These are phyloP conservation scores for Eilema sororculum DNA, from an alignment of 2,888 invertebrate genomes.

Conservation along the genomic window DNA sequence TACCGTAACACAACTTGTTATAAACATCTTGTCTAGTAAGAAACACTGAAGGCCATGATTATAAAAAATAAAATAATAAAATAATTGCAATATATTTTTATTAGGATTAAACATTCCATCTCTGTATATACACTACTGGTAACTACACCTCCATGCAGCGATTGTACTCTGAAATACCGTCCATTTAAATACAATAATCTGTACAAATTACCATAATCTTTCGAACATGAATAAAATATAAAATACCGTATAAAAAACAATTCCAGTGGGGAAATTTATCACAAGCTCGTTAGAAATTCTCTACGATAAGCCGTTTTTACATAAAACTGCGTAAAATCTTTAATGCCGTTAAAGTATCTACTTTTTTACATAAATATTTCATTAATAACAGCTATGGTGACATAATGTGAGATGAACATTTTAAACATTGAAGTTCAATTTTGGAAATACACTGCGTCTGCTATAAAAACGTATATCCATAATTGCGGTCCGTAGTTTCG, in stretches of 20 bases:
- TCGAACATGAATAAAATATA: slow-evolving; percentile 32
- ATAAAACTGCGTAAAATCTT: slow-evolving; percentile 22
- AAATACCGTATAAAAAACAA: slow-evolving; percentile 35
- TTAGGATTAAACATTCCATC: slow-evolving; percentile 5
- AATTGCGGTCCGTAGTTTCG: background rate
- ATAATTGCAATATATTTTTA: background rate
- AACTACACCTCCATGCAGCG: slow-evolving; percentile 14
- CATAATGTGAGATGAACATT: background rate
- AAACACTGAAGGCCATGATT: no score
- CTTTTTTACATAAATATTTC: slow-evolving; percentile 2
- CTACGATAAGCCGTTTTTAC: slow-evolving; percentile 22
- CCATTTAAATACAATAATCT: background rate
- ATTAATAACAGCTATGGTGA: slow-evolving; percentile 1
- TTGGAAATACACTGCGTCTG: background rate
- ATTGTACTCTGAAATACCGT: slow-evolving; percentile 21
- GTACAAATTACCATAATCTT: slow-evolving; percentile 29
- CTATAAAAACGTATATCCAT: background rate
- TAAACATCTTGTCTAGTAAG: no score
- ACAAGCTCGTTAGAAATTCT: slow-evolving; percentile 20
- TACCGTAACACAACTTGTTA: no score
- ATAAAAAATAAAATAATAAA: background rate
- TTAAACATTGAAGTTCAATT: background rate
- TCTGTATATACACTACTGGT: background rate
- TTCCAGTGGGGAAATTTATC: slow-evolving; percentile 25
- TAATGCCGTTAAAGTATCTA: background rate